These are phyloP conservation scores for Telenomus remus DNA, from an alignment of 1,140 invertebrate genomes.

Conservation along the genomic window DNA sequence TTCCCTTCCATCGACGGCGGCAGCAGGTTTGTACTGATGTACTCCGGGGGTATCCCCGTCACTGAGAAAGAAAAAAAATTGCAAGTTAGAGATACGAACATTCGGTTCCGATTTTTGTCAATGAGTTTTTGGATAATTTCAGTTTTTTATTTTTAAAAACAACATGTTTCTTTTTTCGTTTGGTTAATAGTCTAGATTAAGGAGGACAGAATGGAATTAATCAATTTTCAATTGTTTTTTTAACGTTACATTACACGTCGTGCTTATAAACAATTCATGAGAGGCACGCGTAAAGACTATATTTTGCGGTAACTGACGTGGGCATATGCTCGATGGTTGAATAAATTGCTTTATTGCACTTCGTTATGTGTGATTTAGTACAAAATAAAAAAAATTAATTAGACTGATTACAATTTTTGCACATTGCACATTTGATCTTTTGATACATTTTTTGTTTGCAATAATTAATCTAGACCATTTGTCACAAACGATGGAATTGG, in stretches of 20 bases:
- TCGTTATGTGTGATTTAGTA: not conserved
- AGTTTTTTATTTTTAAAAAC: too few species aligned
- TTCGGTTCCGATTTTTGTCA: too few species aligned
- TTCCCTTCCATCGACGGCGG: slow-evolving; percentile 72
- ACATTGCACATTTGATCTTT: too few species aligned
- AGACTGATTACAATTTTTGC: too few species aligned
- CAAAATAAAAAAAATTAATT: slow-evolving; percentile 2
- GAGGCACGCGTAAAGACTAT: slow-evolving; percentile 18
- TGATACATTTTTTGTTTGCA: not conserved
- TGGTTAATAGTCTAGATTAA: slow-evolving; percentile 1
- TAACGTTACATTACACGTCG: slow-evolving; percentile 20
- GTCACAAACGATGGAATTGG: not conserved
- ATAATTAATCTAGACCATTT: slow-evolving; percentile 28
- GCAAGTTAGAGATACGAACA: too few species aligned
- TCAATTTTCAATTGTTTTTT: slow-evolving; percentile 2
- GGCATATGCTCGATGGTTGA: slow-evolving; percentile 23
- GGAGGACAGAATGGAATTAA: not conserved
- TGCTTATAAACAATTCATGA: slow-evolving; percentile 22
- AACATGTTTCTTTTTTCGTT: not conserved
- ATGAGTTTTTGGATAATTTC: too few species aligned
- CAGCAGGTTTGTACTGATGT: slow-evolving; percentile 72
- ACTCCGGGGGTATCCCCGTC: slow-evolving; percentile 72
- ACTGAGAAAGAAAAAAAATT: slow-evolving; percentile 52
- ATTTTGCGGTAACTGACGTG: slow-evolving; percentile 35
- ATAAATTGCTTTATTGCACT: slow-evolving; percentile 35